phyloP scores from a whole-genome alignment of 2,888 invertebrate species.

The Smittia sp. region DNA sequence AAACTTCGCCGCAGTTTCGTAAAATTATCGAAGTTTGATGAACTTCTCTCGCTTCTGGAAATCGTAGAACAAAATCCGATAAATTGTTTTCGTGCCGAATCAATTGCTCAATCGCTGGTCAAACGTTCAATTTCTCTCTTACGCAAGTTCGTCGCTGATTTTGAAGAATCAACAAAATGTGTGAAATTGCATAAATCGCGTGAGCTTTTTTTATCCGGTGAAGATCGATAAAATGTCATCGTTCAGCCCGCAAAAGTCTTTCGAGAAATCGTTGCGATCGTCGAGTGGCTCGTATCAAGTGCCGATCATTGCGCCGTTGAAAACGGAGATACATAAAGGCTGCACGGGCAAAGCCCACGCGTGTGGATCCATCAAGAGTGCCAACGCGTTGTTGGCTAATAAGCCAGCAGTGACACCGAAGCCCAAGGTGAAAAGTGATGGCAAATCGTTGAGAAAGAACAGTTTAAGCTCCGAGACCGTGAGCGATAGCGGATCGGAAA shows the following conservation, averaged over 20 bases:
- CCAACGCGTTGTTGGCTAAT: slow-evolving; percentile 26
- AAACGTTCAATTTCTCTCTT: background rate
- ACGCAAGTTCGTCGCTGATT: background rate
- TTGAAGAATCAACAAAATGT: background rate
- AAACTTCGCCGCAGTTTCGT: background rate
- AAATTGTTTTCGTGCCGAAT: background rate
- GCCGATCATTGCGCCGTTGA: slow-evolving; percentile 44
- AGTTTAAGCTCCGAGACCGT: slow-evolving; percentile 53
- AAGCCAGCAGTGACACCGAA: slow-evolving; percentile 21
- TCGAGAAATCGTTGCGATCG: slow-evolving; percentile 52
- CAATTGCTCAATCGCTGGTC: background rate
- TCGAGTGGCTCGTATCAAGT: slow-evolving; percentile 46
- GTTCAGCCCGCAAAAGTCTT: slow-evolving; percentile 51
- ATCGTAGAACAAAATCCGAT: background rate
- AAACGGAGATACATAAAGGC: slow-evolving; percentile 60
- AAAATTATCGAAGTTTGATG: background rate
- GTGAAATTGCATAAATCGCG: background rate
- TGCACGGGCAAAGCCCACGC: slow-evolving; percentile 77
- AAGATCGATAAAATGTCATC: slow-evolving; percentile 46
- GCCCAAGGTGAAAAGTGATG: slow-evolving; percentile 39
- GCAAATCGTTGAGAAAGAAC: slow-evolving; percentile 48
- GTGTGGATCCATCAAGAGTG: slow-evolving; percentile 57
- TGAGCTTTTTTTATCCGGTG: too few relatives aligned
- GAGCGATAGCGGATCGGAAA: slow-evolving; percentile 53
- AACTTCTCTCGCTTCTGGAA: background rate